Percentiles rank a stretch among this genome's conserved stretches.
These are phyloP conservation scores for Cephus rjabovi DNA, from an alignment of 2,888 invertebrate species.

Conservation along the genomic window DNA sequence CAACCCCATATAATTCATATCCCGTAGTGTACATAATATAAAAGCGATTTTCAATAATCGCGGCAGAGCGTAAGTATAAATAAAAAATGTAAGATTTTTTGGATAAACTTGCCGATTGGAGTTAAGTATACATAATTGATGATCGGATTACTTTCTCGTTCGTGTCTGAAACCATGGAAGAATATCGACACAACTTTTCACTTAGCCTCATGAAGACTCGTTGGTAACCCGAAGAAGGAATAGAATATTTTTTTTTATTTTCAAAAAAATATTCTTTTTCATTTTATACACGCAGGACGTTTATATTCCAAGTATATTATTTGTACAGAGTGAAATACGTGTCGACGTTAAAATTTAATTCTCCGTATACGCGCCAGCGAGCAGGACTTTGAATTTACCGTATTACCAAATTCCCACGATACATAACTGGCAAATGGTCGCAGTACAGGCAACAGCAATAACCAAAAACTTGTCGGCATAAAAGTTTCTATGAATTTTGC, in stretches of 20 bases:
- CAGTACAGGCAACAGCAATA: not conserved
- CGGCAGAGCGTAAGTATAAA: not conserved
- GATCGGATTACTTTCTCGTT: not conserved
- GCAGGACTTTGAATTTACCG: not conserved
- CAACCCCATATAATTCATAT: not conserved
- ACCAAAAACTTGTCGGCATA: not conserved
- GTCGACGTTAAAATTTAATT: not conserved
- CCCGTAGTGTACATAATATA: not conserved
- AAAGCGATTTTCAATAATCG: not conserved
- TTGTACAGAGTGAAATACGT: not conserved
- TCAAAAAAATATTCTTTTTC: not conserved
- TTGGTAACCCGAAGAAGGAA: not conserved
- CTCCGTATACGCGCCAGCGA: too few species aligned
- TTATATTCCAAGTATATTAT: not conserved
- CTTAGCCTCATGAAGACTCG: not conserved
- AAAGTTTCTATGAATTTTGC: conserved; percentile 39
- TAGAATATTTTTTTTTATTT: not conserved
- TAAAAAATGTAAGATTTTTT: not conserved
- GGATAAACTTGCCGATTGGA: not conserved
- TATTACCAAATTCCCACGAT: not conserved
- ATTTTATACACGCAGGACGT: not conserved
- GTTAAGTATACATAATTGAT: not conserved
- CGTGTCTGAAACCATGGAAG: not conserved
- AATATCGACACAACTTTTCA: not conserved
- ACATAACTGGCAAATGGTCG: not conserved